phyloP scores from a whole-genome alignment of 2,888 invertebrate species.

The Harpalus rubripes region DNA sequence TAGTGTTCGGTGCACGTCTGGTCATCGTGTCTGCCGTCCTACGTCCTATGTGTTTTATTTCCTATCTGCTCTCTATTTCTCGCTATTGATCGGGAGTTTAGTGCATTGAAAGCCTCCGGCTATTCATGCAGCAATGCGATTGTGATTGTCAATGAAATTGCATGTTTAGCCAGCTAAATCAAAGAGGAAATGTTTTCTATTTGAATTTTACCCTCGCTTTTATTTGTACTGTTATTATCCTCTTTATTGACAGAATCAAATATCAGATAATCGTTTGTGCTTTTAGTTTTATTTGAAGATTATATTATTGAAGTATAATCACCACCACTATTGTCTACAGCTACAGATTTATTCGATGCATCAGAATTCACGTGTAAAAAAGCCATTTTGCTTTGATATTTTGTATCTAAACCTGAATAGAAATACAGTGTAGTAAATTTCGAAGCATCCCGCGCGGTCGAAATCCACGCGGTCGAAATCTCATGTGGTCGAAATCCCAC shows the following conservation, averaged over 20 bases:
- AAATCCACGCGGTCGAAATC: too few species aligned
- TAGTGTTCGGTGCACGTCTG: background rate
- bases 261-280: background rate
- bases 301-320: constrained; percentile 10
- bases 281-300: background rate
- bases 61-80: background rate
- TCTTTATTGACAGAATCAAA: background rate
- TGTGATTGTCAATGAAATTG: constrained; percentile 2
- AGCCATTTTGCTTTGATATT: too few species aligned
- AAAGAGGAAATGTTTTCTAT: background rate
- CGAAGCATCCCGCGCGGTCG: too few species aligned
- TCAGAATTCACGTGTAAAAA: too few species aligned
- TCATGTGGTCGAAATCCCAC: too few species aligned
- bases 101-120: constrained; percentile 9
- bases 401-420: too few species aligned
- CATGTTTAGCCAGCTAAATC: background rate
- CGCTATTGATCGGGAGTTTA: constrained; percentile 50
- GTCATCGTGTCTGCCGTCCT: background rate
- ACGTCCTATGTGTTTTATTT: background rate
- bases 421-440: too few species aligned
- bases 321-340: too few species aligned
- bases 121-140: constrained; percentile 2
- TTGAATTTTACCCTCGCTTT: background rate
- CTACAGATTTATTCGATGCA: too few species aligned
- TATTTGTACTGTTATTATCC: background rate